These are phyloP conservation scores for Hyles vespertilio DNA, from an alignment of 1,140 invertebrate genomes.

Conservation along the genomic window DNA sequence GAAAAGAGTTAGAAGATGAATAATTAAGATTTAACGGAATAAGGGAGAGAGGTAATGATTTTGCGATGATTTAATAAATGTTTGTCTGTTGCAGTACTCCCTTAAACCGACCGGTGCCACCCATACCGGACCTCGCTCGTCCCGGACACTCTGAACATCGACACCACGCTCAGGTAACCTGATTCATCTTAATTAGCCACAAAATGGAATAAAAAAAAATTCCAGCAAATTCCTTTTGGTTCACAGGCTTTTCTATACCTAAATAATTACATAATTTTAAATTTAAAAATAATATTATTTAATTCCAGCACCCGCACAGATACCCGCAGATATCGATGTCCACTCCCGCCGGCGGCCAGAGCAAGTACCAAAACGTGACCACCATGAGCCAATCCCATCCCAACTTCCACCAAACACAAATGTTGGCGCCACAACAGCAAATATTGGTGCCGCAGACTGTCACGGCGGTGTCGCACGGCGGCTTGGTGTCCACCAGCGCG, in stretches of 20 bases:
- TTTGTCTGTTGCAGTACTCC: conserved; percentile 33
- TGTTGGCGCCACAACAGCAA: conserved; percentile 14
- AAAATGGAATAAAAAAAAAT: too few species aligned
- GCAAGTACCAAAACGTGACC: conserved; percentile 54
- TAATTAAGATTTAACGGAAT: too few species aligned
- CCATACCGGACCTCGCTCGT: conserved; percentile 41
- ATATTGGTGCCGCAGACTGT: conserved; percentile 17
- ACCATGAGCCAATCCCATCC: conserved; percentile 60
- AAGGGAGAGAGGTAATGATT: too few species aligned
- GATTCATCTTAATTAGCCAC: too few species aligned
- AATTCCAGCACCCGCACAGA: conserved; percentile 45
- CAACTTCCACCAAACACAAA: conserved; percentile 36
- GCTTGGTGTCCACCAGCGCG: conserved; percentile 37
- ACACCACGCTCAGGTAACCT: conserved; percentile 44
- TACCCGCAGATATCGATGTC: conserved; percentile 67
- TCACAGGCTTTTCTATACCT: too few species aligned
- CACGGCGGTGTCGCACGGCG: conserved; percentile 33
- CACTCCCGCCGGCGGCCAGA: conserved; percentile 53
- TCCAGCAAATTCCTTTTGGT: too few species aligned
- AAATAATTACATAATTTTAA: background rate
- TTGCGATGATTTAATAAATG: too few species aligned
- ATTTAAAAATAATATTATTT: background rate
- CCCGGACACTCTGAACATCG: conserved; percentile 50
- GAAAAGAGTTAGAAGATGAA: too few species aligned
- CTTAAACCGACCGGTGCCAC: conserved; percentile 54